Evolutionary conservation across 1,140 invertebrate species (phyloP).

Genomic region (Drosophila nasuta): DNA sequence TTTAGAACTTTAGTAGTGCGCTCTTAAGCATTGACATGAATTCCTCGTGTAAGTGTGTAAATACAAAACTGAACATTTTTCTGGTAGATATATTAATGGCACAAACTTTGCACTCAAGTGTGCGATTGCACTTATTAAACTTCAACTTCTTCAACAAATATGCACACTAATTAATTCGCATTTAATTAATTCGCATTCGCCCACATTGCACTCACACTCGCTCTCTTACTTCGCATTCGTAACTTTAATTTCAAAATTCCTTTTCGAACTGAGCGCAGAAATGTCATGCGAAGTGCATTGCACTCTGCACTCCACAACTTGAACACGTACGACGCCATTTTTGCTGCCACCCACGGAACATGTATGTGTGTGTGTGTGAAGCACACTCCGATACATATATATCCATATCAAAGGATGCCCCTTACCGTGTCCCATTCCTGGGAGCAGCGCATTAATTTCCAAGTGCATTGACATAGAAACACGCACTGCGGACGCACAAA

Average conservation of each 20-base stretch:
- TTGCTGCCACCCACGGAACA: slow-evolving; percentile 27
- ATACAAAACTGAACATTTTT: neutral
- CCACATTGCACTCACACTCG: slow-evolving; percentile 14
- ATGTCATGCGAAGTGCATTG: slow-evolving; percentile 68
- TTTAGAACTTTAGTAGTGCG: neutral
- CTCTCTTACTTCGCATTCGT: slow-evolving; percentile 8
- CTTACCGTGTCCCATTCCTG: slow-evolving; percentile 5
- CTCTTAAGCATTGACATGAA: neutral
- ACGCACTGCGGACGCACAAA: slow-evolving; percentile 59
- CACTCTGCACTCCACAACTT: slow-evolving; percentile 64
- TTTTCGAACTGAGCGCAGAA: slow-evolving; percentile 38
- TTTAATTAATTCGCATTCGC: slow-evolving; percentile 45
- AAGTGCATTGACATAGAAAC: slow-evolving; percentile 79
- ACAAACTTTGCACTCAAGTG: neutral
- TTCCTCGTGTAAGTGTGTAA: neutral
- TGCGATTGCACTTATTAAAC: neutral
- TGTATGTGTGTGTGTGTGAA: neutral
- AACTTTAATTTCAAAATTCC: slow-evolving; percentile 74
- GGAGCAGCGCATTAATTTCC: slow-evolving; percentile 58
- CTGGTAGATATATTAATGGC: neutral
- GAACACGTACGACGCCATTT: slow-evolving; percentile 66
- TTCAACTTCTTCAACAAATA: neutral
- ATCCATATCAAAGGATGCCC: slow-evolving; percentile 39
- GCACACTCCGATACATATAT: neutral
- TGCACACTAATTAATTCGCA: slow-evolving; percentile 49